phyloP scores from a whole-genome alignment of 2,888 invertebrate genomes.

The Seira sanloemensis region DNA sequence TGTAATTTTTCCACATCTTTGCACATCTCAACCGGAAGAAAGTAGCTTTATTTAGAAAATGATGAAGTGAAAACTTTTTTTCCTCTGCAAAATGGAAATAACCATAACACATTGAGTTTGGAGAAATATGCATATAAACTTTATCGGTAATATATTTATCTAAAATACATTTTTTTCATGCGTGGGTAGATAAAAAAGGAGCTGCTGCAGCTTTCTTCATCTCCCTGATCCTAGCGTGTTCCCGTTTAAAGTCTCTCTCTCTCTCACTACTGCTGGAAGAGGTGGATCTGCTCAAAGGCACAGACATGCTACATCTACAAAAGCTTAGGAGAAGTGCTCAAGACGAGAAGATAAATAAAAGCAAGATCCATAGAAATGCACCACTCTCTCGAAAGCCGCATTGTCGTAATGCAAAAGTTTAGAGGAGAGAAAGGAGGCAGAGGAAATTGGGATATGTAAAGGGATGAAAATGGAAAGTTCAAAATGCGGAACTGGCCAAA shows the following conservation, averaged over 20 bases:
- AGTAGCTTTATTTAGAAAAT: too few relatives aligned
- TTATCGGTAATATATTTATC: too few relatives aligned
- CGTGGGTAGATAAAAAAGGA: slow-evolving; percentile 30
- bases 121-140: too few relatives aligned
- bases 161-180: slow-evolving; percentile 28
- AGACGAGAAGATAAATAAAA: background rate
- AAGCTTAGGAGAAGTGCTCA: background rate
- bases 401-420: background rate
- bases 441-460: background rate
- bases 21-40: too few relatives aligned
- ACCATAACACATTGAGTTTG: too few relatives aligned
- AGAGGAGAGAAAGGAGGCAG: background rate
- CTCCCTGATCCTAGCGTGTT: background rate
- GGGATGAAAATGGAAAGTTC: background rate
- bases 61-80: too few relatives aligned
- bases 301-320: background rate
- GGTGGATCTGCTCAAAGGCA: background rate
- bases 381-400: background rate
- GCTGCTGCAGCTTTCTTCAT: background rate
- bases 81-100: too few relatives aligned
- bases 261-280: background rate
- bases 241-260: slow-evolving; percentile 14
- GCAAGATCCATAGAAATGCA: background rate
- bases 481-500: background rate
- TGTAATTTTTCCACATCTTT: too few relatives aligned